These are phyloP conservation scores for Beaufortia kweichowensis DNA, from an alignment of 2,113 vertebrate species.

Conservation along the genomic window DNA sequence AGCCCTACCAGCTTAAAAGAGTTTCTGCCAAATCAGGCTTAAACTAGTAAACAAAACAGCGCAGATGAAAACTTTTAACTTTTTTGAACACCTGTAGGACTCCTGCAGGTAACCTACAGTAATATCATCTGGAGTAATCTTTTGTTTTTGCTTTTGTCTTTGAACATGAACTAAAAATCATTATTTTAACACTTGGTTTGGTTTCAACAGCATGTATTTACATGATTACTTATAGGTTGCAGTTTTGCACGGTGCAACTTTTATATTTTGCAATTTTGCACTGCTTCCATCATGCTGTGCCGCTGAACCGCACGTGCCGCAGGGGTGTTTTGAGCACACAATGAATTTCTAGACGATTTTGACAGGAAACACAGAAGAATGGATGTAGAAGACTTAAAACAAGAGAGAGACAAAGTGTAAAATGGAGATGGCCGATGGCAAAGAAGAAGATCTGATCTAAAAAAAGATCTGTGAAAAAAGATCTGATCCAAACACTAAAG, in stretches of 20 bases:
- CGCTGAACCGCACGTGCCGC: not conserved
- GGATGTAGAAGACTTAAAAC: constrained; percentile 7
- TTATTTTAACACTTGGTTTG: too few species aligned
- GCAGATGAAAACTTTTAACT: constrained; percentile 28
- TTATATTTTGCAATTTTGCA: constrained; percentile 32
- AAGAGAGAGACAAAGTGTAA: not conserved
- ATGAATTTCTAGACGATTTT: not conserved
- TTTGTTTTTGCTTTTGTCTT: too few species aligned
- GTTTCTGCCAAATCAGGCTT: constrained; percentile 55
- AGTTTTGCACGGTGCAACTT: too few species aligned
- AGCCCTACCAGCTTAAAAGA: constrained; percentile 65
- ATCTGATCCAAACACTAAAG: too few species aligned
- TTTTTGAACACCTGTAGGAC: too few species aligned
- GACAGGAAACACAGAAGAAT: constrained; percentile 6
- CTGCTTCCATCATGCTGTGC: constrained; percentile 22
- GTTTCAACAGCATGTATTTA: too few species aligned
- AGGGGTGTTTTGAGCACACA: constrained; percentile 1
- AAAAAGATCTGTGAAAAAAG: not conserved
- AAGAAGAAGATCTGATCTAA: not conserved
- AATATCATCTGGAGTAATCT: too few species aligned
- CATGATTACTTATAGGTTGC: too few species aligned
- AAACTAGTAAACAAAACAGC: constrained; percentile 46
- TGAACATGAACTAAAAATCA: too few species aligned
- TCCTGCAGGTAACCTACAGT: too few species aligned
- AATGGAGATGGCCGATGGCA: not conserved